Evolutionary conservation across 2,888 invertebrate genomes (phyloP), one percentile per base, ranked within the genome.

Genomic region (Dicranocentrus wangi): DNA sequence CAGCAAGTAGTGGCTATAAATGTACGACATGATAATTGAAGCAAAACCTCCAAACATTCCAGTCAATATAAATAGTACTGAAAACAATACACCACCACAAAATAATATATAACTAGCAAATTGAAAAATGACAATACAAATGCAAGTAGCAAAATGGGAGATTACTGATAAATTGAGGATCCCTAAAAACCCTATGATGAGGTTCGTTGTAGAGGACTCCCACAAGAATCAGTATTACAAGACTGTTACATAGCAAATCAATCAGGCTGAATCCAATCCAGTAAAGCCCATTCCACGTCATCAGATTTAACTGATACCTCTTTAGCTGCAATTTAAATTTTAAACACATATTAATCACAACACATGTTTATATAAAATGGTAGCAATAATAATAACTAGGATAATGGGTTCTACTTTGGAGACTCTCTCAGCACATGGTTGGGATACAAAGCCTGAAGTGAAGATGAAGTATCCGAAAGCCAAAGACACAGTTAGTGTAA

Each of bases 391-490:
- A n/a, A n/a, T 10, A 8, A 39, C 15, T 15, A 65, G n/a, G 13
- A 55, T 47, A 13, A 5, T 8, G 55, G n/a, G n/a, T n/a, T 2
- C 8, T 10, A 68, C 77, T n/a, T 42, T 39, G 17, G 60, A 39
- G 0, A 83, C 53, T 58, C 61, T 65, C 53, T 83, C 83, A 21
- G 72, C 39, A n/a, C 66, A 51, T 5, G 83, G 68, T 19, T 81
- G 77, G 19, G 39, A 19, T 0, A 58, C 72, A 58, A 83, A 83
- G 1, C 80, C 80, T 1, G 83, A 71, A n/a, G 77, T 58, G 28
- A 81, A 83, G 25, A 83, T 75, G 28, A 77, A 77, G 42, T 69
- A 80, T 15, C 77, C 77, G 19, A 80, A 83, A 0, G 77, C 71
- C 21, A 83, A 21, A 7, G 71, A 60, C 19, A 83, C 68, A 13